These are phyloP conservation scores for Danionella dracula DNA, from an alignment of 2,797 vertebrate genomes.

Conservation along the genomic window DNA sequence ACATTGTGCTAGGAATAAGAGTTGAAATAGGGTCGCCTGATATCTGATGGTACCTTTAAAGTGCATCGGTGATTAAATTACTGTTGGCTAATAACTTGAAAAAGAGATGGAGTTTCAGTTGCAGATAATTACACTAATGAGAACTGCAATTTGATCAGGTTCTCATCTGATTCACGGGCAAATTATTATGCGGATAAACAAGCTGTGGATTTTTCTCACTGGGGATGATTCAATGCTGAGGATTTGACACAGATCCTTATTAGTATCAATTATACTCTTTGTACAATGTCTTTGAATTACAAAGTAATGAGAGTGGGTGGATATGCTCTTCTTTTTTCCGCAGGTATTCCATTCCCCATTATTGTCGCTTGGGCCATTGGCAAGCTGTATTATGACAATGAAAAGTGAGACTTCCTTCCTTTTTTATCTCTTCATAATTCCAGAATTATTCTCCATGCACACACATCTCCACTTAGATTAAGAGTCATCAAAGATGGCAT, in stretches of 20 bases:
- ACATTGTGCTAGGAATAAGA: background rate
- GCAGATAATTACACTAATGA: constrained; percentile 6
- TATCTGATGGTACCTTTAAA: background rate
- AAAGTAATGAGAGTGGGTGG: constrained; percentile 5
- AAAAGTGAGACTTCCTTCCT: constrained; percentile 77
- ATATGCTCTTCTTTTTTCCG: constrained; percentile 21
- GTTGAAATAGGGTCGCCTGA: background rate
- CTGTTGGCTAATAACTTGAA: background rate
- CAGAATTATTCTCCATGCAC: constrained; percentile 4
- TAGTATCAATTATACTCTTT: constrained; percentile 6
- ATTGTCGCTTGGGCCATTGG: constrained; percentile 94
- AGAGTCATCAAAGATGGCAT: constrained; percentile 13
- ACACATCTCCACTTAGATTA: background rate
- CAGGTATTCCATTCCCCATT: constrained; percentile 95
- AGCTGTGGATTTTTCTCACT: constrained; percentile 15
- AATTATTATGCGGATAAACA: constrained; percentile 6
- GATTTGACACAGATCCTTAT: constrained; percentile 6
- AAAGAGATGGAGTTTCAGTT: background rate
- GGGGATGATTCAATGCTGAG: background rate
- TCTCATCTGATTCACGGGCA: background rate
- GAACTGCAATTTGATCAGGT: constrained; percentile 1
- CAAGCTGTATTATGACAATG: constrained; percentile 95
- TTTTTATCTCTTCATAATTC: constrained; percentile 28
- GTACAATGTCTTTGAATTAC: constrained; percentile 9
- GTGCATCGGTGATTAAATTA: background rate